Conservation (phyloP, 2,888 invertebrate species). For the Peribatodes rhomboidaria region DNA sequence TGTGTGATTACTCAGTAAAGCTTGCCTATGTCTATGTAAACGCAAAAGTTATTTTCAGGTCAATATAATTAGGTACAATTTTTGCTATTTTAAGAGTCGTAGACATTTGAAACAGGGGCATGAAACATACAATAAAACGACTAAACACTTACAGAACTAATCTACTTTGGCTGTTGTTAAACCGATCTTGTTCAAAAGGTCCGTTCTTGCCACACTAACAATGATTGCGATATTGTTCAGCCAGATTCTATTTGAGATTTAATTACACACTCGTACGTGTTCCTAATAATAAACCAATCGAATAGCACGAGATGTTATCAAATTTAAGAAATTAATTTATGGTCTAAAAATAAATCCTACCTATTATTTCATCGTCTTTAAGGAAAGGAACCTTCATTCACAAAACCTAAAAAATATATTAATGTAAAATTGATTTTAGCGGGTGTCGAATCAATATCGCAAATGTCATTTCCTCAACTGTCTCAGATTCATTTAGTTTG, state of each 20-base stretch:
- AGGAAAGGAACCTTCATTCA: not conserved
- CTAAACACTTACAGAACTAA: not conserved
- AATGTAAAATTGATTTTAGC: not conserved
- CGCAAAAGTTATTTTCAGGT: too few species aligned
- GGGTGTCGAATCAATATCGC: constrained; percentile 4
- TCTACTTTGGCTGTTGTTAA: constrained; percentile 19
- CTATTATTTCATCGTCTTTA: not conserved
- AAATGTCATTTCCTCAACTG: constrained; percentile 3
- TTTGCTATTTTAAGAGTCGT: not conserved
- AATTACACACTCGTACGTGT: constrained; percentile 27
- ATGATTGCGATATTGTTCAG: constrained; percentile 25
- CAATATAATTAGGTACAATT: not conserved
- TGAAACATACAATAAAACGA: not conserved
- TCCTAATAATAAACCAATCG: constrained; percentile 15
- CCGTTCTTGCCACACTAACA: constrained; percentile 22
- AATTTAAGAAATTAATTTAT: not conserved
- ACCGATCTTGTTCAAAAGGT: constrained; percentile 23
- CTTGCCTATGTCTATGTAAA: too few species aligned
- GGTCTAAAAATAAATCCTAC: too few species aligned
- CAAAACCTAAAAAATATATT: not conserved
- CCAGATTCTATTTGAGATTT: constrained; percentile 17
- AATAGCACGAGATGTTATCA: not conserved
- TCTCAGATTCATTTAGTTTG: constrained; percentile 2
- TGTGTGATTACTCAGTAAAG: too few species aligned
- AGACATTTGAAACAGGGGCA: not conserved